phyloP scores from a whole-genome alignment of 2,113 vertebrate genomes.

The Glaucomys volans region DNA sequence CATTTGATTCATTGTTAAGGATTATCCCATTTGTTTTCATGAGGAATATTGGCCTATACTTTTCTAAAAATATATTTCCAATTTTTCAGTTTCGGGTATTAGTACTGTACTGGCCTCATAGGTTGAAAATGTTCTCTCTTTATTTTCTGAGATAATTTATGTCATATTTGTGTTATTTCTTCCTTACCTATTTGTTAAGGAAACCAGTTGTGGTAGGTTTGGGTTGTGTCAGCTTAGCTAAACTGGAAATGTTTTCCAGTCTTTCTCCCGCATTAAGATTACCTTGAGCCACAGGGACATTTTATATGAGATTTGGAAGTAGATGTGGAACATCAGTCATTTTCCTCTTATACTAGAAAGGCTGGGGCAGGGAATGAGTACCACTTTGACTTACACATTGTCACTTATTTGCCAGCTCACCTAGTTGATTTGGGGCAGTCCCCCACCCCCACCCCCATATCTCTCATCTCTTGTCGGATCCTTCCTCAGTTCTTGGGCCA shows the following conservation, averaged over 20 bases:
- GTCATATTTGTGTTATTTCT: no score
- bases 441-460: not conserved
- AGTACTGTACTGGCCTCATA: no score
- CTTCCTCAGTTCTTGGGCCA: not conserved
- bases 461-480: not conserved
- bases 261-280: no score
- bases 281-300: no score
- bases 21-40: not conserved
- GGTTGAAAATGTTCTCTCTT: not conserved
- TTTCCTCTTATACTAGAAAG: not conserved
- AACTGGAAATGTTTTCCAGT: no score
- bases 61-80: not conserved
- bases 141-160: no score
- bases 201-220: no score
- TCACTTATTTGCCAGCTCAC: not conserved
- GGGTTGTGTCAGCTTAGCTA: no score
- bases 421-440: not conserved
- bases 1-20: not conserved
- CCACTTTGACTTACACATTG: not conserved
- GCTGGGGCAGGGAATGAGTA: not conserved
- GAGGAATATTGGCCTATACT: not conserved
- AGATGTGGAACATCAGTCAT: not conserved
- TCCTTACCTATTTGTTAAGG: no score
- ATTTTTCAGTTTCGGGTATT: not conserved
- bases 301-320: no score